Base-by-base conservation (phyloP, 2,888 invertebrate genomes). In the Drosophila kambysellisi region DNA sequence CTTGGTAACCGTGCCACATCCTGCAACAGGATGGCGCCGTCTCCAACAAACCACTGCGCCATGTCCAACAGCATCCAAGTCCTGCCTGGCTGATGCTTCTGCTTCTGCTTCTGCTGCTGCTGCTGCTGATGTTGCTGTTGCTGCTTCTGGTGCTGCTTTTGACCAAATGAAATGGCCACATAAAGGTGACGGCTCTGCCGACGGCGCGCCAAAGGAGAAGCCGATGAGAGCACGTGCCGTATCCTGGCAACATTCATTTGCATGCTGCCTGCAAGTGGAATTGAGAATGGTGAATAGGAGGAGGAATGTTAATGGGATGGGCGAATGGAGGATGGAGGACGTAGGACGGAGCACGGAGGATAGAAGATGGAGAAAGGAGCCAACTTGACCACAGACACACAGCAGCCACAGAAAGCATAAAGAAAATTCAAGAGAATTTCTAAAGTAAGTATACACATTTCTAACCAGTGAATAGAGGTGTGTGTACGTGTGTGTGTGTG, bases 221-320 rank as follows among this genome's bases (percentile, higher is more conserved):
- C 65, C 65, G 62, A 64, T 74, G 74, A 64, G 60, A 63, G 76
- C 77, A 81, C 79, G 77, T 79, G 76, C 81, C 73, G 73, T 60
- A 70, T 81, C 70, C 73, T 66, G 70, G 67, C 73, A 48, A 73
- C 66, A 72, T 76, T 79, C 81, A 79, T 79, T 79, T 79, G 73
- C 79, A 79, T 79, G 76, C 76, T 66, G 72, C 73, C 67, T 53
- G 58, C 61, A 62, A 79, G 56, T 57, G 59, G 57, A 37, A 64
- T 57, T 46, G 60, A 17, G 41, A 41, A 29, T 32, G 60, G 54
- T 46, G 29, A 35, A 30, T 29, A 30, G 46, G 17, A 54, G 48
- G 52, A 30, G 37, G 7, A 60, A 29, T 37, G 41, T 35, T 25
- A 61, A 33, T 53, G 61, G 39, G 15, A 53, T 2, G 20, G 20